phyloP scores from a whole-genome alignment of 2,797 vertebrate species.

The Danio aesculapii region DNA sequence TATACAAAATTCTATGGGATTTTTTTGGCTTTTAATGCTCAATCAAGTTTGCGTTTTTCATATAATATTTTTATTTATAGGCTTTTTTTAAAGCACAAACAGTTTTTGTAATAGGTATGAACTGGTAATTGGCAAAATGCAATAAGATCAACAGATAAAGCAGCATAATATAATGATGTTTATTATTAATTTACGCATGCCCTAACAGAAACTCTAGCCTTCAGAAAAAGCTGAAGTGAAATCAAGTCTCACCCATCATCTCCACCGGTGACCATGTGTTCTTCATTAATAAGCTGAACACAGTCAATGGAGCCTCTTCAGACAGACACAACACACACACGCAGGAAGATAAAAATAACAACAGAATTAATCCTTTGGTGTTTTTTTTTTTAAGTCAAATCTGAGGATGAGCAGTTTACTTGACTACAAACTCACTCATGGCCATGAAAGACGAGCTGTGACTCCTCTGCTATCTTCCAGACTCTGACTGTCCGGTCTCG shows the following conservation, averaged over 20 bases:
- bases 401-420: no score
- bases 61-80: no score
- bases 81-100: no score
- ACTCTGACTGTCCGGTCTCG: constrained; percentile 90
- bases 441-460: constrained; percentile 94
- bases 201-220: background rate
- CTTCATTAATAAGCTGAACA: constrained; percentile 95
- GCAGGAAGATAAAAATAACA: background rate
- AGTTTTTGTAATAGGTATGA: no score
- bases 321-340: background rate
- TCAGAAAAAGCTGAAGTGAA: background rate
- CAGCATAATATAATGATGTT: background rate
- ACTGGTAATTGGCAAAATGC: background rate
- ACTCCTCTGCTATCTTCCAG: constrained; percentile 97
- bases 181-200: background rate
- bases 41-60: no score
- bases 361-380: no score
- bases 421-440: constrained; percentile 84
- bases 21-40: no score
- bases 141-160: background rate
- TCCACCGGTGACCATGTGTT: constrained; percentile 93
- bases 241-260: constrained; percentile 89
- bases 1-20: no score
- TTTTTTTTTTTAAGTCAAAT: no score
- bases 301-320: constrained; percentile 94